phyloP scores from a whole-genome alignment of 2,888 invertebrate species.

The Hydrotaea cyrtoneurina region DNA sequence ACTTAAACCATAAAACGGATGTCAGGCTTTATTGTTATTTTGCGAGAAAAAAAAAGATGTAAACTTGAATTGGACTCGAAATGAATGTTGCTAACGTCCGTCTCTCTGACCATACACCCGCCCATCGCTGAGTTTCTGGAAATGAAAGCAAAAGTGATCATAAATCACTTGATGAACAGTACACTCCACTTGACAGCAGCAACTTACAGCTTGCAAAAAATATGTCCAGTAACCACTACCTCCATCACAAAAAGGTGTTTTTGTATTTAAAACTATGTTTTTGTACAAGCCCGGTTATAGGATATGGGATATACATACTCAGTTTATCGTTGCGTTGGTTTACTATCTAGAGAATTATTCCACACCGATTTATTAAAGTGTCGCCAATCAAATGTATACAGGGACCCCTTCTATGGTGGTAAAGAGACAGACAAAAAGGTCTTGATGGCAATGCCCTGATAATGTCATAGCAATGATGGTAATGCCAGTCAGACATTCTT shows the following conservation, averaged over 20 bases:
- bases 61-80: conserved; percentile 16
- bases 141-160: conserved; percentile 53
- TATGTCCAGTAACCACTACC: conserved; percentile 7
- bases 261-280: not conserved
- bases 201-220: not conserved
- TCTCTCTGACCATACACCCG: not conserved
- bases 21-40: conserved; percentile 24
- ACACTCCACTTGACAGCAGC: not conserved
- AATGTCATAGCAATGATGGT: no score
- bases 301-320: no score
- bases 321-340: no score
- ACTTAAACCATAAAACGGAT: conserved; percentile 34
- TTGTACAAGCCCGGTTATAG: no score
- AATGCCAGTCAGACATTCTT: no score
- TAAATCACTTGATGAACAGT: conserved; percentile 32
- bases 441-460: no score
- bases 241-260: not conserved
- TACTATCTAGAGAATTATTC: no score
- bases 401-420: no score
- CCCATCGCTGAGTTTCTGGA: conserved; percentile 18
- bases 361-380: no score
- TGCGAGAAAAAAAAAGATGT: not conserved
- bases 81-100: not conserved
- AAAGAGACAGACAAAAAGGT: no score
- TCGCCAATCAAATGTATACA: no score